phyloP scores from a whole-genome alignment of 2,888 invertebrate genomes.

The Leptinotarsa haldemani region DNA sequence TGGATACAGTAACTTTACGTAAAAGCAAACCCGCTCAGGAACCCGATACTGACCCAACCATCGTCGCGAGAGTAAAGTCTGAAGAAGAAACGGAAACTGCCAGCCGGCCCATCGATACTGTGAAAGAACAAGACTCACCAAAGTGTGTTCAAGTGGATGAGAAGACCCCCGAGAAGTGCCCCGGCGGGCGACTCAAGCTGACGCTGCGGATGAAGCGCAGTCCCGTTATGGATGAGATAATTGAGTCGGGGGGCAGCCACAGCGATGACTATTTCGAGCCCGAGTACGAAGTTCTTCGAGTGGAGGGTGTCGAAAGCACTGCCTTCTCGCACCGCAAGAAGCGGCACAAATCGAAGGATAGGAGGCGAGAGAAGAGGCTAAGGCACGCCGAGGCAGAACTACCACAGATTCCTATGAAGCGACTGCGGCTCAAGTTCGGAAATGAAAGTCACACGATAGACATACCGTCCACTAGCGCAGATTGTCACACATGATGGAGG shows the following conservation, averaged over 20 bases:
- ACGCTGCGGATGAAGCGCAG: conserved; percentile 89
- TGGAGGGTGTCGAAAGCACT: conserved; percentile 75
- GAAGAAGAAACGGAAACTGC: conserved; percentile 43
- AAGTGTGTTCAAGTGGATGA: conserved; percentile 51
- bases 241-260: conserved; percentile 81
- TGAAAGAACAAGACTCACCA: conserved; percentile 39
- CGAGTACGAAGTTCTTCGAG: conserved; percentile 86
- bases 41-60: conserved; percentile 35
- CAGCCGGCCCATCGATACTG: conserved; percentile 61
- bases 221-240: conserved; percentile 85
- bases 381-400: conserved; percentile 63
- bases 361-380: conserved; percentile 28
- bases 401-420: conserved; percentile 80
- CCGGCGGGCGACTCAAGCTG: conserved; percentile 73
- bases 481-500: conserved; percentile 43
- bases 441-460: conserved; percentile 91
- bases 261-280: conserved; percentile 76
- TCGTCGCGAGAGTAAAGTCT: conserved; percentile 46
- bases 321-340: conserved; percentile 72
- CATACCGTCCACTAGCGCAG: conserved; percentile 78
- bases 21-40: conserved; percentile 44
- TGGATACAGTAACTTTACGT: conserved; percentile 44
- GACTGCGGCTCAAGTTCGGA: conserved; percentile 87
- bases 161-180: conserved; percentile 58
- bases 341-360: conserved; percentile 71